A percentile compares a stretch with the other conserved stretches of the same genome.
Evolutionary conservation across 2,113 vertebrate genomes (phyloP).

Genomic region (Ellobius talpinus): DNA sequence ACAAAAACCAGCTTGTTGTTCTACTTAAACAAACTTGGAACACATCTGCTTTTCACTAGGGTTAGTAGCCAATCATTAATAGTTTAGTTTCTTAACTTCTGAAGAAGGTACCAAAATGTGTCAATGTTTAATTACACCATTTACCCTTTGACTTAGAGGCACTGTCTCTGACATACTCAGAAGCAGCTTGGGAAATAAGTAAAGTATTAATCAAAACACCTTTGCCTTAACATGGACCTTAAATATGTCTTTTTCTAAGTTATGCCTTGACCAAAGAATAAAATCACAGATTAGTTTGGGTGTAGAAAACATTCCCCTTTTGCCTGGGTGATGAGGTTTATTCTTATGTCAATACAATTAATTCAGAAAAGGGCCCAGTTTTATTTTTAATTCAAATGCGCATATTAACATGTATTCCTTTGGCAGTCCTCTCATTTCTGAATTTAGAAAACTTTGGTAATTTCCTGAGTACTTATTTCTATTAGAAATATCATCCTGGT

Average conservation of each 20-base stretch:
- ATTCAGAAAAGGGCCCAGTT: not conserved
- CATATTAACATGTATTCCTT: not conserved
- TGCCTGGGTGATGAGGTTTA: not conserved
- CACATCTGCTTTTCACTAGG: not conserved
- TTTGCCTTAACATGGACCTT: not conserved
- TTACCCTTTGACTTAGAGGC: not conserved
- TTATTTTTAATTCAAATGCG: conserved; percentile 21
- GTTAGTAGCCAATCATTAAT: not conserved
- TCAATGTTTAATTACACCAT: not conserved
- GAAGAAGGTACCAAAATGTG: not conserved
- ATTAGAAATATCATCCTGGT: not conserved
- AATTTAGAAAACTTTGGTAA: not conserved
- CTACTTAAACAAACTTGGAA: not conserved
- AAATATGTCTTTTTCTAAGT: not conserved
- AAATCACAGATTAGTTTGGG: not conserved
- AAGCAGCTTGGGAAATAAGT: not conserved
- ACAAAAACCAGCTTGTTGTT: not conserved
- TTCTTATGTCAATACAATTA: not conserved
- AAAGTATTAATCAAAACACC: not conserved
- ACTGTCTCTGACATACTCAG: not conserved
- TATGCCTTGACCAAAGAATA: not conserved
- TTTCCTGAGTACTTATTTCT: not conserved
- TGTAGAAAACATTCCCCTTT: not conserved
- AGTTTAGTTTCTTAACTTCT: not conserved
- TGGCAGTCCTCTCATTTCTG: not conserved